These are phyloP conservation scores for Orcinus orca DNA, from an alignment of 2,113 vertebrate species.

Conservation along the genomic window DNA sequence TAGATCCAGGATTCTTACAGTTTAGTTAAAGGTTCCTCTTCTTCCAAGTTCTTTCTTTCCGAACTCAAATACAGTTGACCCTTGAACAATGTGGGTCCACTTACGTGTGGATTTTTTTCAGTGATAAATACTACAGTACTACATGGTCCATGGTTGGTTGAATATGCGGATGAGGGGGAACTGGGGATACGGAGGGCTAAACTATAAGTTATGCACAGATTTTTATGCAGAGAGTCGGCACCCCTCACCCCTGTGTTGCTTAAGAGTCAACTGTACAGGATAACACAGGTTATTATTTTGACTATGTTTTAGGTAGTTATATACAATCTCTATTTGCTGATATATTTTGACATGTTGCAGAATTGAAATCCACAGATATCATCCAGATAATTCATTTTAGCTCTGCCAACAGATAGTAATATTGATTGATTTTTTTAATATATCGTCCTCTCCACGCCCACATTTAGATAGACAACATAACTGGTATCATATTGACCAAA, in stretches of 20 bases:
- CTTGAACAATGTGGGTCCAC: neutral
- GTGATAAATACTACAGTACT: neutral
- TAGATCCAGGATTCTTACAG: neutral
- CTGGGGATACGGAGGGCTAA: neutral
- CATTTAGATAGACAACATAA: neutral
- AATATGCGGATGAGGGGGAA: neutral
- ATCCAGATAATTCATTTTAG: neutral
- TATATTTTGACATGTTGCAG: neutral
- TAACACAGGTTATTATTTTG: neutral
- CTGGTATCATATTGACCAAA: neutral
- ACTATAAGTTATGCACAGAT: neutral
- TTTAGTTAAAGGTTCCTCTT: neutral
- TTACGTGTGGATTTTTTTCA: neutral
- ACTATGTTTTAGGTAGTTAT: neutral
- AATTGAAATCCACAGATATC: slow-evolving; percentile 2
- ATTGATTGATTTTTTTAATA: neutral
- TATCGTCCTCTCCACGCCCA: neutral
- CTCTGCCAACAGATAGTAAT: neutral
- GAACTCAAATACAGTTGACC: neutral
- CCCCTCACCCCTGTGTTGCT: neutral
- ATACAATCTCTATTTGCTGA: neutral
- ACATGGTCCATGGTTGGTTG: neutral
- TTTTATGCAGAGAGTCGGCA: neutral
- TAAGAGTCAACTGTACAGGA: neutral
- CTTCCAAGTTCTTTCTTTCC: neutral